Conservation (phyloP, 2,888 invertebrate species). For the Oscheius onirici region DNA sequence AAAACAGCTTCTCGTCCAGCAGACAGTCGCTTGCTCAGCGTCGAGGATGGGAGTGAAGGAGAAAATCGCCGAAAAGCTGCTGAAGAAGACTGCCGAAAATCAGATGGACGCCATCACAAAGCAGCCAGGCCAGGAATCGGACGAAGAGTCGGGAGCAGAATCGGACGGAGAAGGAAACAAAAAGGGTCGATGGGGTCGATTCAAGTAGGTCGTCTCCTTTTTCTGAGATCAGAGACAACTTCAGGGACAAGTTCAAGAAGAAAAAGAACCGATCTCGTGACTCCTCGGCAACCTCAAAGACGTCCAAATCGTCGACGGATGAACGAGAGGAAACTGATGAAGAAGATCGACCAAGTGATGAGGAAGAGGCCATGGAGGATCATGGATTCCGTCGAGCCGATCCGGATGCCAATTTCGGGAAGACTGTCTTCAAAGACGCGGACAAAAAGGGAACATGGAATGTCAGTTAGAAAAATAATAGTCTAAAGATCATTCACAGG, state of each 20-base stretch:
- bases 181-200: background rate
- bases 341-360: background rate
- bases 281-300: background rate
- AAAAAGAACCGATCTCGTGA: background rate
- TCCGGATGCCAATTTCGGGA: conserved; percentile 40
- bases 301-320: background rate
- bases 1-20: too few relatives aligned
- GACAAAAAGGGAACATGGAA: conserved; percentile 51
- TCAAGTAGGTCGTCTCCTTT: conserved; percentile 2
- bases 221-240: background rate
- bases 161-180: background rate
- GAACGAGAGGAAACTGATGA: background rate
- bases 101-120: background rate
- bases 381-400: conserved; percentile 33
- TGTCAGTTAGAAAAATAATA: conserved; percentile 24
- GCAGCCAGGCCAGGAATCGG: too few relatives aligned
- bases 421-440: conserved; percentile 38
- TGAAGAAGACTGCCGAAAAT: background rate
- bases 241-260: conserved; percentile 7
- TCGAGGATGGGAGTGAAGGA: background rate
- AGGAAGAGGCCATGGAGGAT: conserved; percentile 11
- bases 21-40: too few relatives aligned
- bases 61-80: conserved; percentile 22
- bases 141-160: too few relatives aligned
- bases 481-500: conserved; percentile 13